Percentiles rank a stretch among this genome's conserved stretches.
phyloP scores from a whole-genome alignment of 2,888 invertebrate species.

The Laothoe populi region DNA sequence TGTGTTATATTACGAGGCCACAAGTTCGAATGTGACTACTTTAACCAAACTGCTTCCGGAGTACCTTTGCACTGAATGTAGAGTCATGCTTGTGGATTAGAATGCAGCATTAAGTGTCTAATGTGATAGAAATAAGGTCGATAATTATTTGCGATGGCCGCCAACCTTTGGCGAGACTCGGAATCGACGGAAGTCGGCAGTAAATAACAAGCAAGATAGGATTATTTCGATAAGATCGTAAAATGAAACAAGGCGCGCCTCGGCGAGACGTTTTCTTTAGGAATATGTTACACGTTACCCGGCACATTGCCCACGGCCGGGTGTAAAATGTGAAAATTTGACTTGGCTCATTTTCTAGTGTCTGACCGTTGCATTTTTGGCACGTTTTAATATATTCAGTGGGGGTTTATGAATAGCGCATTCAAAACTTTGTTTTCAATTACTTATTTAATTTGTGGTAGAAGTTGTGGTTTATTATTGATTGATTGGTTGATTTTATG shows the following conservation, averaged over 20 bases:
- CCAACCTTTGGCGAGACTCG: conserved; percentile 58
- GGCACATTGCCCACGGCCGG: conserved; percentile 59
- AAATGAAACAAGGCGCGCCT: conserved; percentile 81
- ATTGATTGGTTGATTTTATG: too few species aligned
- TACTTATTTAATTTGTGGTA: too few species aligned
- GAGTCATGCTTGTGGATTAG: conserved; percentile 51
- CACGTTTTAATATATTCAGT: conserved; percentile 20
- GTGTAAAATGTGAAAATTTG: conserved; percentile 62
- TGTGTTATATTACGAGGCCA: conserved; percentile 60
- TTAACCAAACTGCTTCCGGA: conserved; percentile 55
- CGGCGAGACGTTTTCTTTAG: conserved; percentile 73
- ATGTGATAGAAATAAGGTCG: conserved; percentile 59
- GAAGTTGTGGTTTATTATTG: not conserved
- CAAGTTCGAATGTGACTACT: conserved; percentile 54
- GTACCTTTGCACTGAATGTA: conserved; percentile 56
- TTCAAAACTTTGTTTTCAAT: not conserved
- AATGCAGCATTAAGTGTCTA: conserved; percentile 60
- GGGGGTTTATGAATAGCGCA: not conserved
- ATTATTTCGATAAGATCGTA: conserved; percentile 85
- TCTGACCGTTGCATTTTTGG: conserved; percentile 40
- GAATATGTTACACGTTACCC: conserved; percentile 70
- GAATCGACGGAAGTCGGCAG: conserved; percentile 76
- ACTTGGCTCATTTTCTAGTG: conserved; percentile 51
- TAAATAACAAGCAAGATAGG: conserved; percentile 83
- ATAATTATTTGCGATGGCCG: conserved; percentile 55